A percentile compares a stretch with the other conserved stretches of the same genome.
phyloP scores from a whole-genome alignment of 1,140 invertebrate species.

The Saxidomus purpurata region DNA sequence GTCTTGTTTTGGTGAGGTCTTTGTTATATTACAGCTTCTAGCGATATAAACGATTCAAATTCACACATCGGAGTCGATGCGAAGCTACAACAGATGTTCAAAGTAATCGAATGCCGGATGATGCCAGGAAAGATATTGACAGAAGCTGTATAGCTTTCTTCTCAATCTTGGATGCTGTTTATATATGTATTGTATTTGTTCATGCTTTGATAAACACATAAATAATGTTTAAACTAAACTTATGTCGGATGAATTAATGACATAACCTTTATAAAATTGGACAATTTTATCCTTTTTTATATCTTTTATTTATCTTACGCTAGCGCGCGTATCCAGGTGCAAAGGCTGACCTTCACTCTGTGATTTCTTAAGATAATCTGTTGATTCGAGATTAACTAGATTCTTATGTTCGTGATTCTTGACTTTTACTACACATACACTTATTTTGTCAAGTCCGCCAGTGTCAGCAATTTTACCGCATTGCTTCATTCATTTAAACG shows the following conservation, averaged over 20 bases:
- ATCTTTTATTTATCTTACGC: too few species aligned
- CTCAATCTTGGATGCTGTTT: too few species aligned
- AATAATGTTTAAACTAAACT: too few species aligned
- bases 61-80: background rate
- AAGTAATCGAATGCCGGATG: background rate
- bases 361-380: background rate
- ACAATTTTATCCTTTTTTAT: too few species aligned
- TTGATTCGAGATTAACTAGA: background rate
- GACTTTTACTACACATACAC: background rate
- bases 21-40: background rate
- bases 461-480: conserved; percentile 28
- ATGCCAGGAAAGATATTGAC: too few species aligned
- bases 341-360: background rate
- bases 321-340: background rate
- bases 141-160: too few species aligned
- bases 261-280: background rate
- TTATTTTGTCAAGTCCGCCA: conserved; percentile 16
- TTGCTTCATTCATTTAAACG: conserved; percentile 25
- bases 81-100: background rate
- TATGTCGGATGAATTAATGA: background rate
- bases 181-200: too few species aligned
- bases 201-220: too few species aligned
- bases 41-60: background rate
- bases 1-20: background rate
- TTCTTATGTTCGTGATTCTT: background rate